Evolutionary conservation across 1,140 invertebrate genomes (phyloP).

Genomic region (Littorina saxatilis): DNA sequence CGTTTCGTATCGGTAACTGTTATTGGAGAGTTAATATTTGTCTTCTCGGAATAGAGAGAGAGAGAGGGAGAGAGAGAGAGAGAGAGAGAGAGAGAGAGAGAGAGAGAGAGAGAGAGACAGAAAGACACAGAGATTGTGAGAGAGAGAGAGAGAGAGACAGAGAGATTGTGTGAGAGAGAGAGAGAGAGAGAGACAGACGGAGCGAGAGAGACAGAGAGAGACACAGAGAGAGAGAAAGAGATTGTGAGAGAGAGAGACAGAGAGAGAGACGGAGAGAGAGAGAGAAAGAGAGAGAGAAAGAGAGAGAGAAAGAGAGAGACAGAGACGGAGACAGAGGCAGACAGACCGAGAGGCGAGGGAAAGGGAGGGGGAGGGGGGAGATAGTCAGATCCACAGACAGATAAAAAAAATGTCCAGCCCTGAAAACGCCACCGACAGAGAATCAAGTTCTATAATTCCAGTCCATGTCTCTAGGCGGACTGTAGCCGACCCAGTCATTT

Average conservation of each 20-base stretch:
- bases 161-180: neutral
- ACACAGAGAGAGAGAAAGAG: neutral
- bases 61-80: no score
- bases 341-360: neutral
- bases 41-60: no score
- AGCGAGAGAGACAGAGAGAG: neutral
- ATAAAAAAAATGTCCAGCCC: no score
- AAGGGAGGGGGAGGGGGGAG: no score
- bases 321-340: conserved; percentile 5
- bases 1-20: no score
- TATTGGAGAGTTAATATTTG: no score
- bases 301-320: neutral
- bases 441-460: no score
- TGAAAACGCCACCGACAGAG: no score
- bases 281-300: neutral
- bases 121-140: neutral
- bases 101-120: neutral
- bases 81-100: conserved; percentile 6
- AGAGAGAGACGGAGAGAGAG: neutral
- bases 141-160: conserved; percentile 7
- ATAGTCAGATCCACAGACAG: no score
- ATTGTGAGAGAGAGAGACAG: neutral
- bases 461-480: no score
- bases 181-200: neutral
- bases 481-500: no score